phyloP scores from a whole-genome alignment of 2,888 invertebrate genomes.

The Deilephila porcellus region DNA sequence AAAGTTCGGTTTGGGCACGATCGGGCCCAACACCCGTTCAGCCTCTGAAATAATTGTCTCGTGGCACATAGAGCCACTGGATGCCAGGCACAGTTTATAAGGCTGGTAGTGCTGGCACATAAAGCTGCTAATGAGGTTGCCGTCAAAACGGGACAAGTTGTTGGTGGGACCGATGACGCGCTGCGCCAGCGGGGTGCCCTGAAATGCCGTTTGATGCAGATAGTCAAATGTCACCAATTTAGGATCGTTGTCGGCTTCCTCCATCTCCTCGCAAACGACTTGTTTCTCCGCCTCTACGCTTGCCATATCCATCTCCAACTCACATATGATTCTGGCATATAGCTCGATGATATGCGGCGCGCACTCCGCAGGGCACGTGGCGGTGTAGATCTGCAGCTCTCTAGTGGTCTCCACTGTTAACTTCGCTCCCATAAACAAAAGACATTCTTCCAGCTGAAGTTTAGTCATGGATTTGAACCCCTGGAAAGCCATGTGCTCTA shows the following conservation, averaged over 20 bases:
- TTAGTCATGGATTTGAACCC: conserved; percentile 51
- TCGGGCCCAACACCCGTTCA: conserved; percentile 80
- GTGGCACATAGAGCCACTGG: conserved; percentile 89
- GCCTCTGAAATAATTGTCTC: conserved; percentile 85
- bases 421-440: conserved; percentile 49
- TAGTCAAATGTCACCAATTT: conserved; percentile 73
- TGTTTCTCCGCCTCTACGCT: conserved; percentile 59
- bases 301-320: conserved; percentile 49
- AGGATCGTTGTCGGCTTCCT: conserved; percentile 64
- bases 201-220: conserved; percentile 78
- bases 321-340: conserved; percentile 53
- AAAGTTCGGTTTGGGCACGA: conserved; percentile 38
- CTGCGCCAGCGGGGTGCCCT: conserved; percentile 72
- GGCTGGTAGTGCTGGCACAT: conserved; percentile 61
- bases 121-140: conserved; percentile 49
- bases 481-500: conserved; percentile 70
- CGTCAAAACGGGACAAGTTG: conserved; percentile 85
- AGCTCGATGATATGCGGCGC: conserved; percentile 44
- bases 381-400: conserved; percentile 64
- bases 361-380: conserved; percentile 43
- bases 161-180: conserved; percentile 86
- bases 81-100: conserved; percentile 88
- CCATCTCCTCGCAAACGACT: conserved; percentile 61
- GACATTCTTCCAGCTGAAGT: conserved; percentile 44
- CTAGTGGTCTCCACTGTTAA: conserved; percentile 58